Base-by-base conservation (phyloP, 2,797 vertebrate genomes). In the Esox lucius region DNA sequence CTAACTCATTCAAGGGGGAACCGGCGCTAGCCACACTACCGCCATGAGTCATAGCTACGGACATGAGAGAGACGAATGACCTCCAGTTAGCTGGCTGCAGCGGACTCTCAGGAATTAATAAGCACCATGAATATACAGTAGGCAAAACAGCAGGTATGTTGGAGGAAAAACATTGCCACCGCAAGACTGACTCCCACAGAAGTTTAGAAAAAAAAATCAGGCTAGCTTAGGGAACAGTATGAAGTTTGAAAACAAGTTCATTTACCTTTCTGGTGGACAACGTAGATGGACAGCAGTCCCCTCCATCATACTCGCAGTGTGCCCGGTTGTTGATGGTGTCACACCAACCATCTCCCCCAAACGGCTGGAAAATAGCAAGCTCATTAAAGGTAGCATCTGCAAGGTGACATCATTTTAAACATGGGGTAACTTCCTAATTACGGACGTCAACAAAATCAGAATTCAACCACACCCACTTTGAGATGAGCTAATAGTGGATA, bases 291-390 rank as follows among this genome's bases (percentile, higher is more conserved):
- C 98, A 99, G 94, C 98, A 99, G 91, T 99, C 98, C 73, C 98
- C 98, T 64, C 97, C 96, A 0, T 99, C 98, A 0, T 99, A 99
- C 83, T 95, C 93, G 91, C 98, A 99, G 90, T 97, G 98, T 0
- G 98, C 98, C 51, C 97, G 87, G 88, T 99, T 99, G 90, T 99
- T 99, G 91, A 97, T 97, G 70, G 96, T 98, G 87, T 99, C 98
- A 49, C 98, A 99, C 97, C 97, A 99, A 70, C 96, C 97, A 0
- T 99, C 98, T 46, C 95, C 97, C 86, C 94, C 95, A 83, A 99
- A 99, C 72, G 98, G 98, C 98, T 99, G 77, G 46, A 68, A 68
- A 24, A 69, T 53, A 71, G 56, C 65, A 49, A 26, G 48, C 13
- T 28, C 22, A 24, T 24, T 46, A 33, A 31, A 66, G 31, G 31